These are phyloP conservation scores for Rhyacophila brunnea DNA, from an alignment of 1,140 invertebrate genomes.

Conservation along the genomic window DNA sequence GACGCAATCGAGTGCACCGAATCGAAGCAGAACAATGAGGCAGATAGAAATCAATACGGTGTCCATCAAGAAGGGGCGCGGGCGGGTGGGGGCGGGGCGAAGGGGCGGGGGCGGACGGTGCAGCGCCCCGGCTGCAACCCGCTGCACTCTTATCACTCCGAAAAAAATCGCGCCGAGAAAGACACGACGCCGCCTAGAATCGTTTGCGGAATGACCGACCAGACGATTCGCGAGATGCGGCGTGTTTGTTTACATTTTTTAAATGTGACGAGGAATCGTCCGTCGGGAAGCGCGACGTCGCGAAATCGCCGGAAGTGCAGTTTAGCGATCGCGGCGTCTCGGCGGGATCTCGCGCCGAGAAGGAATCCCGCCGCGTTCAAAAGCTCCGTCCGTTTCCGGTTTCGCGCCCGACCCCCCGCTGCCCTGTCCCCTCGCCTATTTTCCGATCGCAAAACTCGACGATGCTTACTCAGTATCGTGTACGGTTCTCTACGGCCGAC, in stretches of 20 bases:
- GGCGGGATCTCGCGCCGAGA: conserved; percentile 6
- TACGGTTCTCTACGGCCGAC: conserved; percentile 7
- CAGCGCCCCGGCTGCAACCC: conserved; percentile 19
- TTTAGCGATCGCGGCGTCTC: conserved; percentile 40
- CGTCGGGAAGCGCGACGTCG: background rate
- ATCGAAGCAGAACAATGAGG: conserved; percentile 34
- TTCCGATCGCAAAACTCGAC: background rate
- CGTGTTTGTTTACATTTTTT: no score
- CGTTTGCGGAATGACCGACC: background rate
- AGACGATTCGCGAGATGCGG: no score
- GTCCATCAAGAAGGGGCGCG: conserved; percentile 45
- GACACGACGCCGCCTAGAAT: conserved; percentile 38
- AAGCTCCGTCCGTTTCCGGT: background rate
- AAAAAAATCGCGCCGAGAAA: background rate
- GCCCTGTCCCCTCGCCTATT: background rate
- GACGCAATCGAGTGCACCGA: conserved; percentile 41
- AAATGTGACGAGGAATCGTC: background rate
- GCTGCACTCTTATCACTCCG: conserved; percentile 14
- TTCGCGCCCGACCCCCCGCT: background rate
- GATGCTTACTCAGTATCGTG: no score
- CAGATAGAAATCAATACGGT: conserved; percentile 57
- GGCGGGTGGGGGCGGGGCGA: conserved; percentile 37
- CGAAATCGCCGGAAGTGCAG: background rate
- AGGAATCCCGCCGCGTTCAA: no score
- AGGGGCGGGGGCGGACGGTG: conserved; percentile 20